phyloP scores from a whole-genome alignment of 2,113 vertebrate genomes.

The Anhinga anhinga region DNA sequence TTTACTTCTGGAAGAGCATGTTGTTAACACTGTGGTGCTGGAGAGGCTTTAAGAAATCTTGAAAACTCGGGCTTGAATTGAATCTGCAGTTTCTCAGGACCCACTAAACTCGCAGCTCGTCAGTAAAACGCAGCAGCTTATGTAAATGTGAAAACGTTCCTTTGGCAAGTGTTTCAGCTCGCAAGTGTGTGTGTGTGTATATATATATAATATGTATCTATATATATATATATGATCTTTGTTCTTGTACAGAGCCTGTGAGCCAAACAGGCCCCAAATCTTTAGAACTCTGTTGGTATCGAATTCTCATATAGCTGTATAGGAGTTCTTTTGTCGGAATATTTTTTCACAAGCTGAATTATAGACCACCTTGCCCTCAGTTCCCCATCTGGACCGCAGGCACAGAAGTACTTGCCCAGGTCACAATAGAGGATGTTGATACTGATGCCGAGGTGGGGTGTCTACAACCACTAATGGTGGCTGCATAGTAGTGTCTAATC shows the following conservation, averaged over 20 bases:
- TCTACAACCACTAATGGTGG: neutral
- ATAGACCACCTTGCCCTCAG: fast-evolving
- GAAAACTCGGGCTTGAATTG: neutral
- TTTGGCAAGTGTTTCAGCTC: neutral
- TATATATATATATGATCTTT: neutral
- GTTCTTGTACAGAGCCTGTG: fast-evolving
- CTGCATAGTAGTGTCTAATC: fast-evolving
- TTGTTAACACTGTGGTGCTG: neutral
- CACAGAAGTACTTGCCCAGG: neutral
- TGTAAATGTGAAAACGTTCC: neutral
- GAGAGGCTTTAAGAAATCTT: neutral
- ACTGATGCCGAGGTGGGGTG: neutral
- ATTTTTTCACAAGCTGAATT: fast-evolving
- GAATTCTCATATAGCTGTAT: neutral
- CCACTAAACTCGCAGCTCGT: fast-evolving
- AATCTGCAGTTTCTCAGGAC: neutral
- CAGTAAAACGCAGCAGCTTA: neutral
- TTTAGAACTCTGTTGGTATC: neutral
- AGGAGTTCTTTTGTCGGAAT: neutral
- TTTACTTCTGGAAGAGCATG: neutral
- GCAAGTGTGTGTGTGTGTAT: no score
- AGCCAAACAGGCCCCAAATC: neutral
- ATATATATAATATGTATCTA: no score
- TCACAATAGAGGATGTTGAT: neutral
- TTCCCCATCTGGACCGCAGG: neutral